Conservation (phyloP, 30 jellyfish, hydroid and myxozoan species). For the Morbakka virulenta region DNA sequence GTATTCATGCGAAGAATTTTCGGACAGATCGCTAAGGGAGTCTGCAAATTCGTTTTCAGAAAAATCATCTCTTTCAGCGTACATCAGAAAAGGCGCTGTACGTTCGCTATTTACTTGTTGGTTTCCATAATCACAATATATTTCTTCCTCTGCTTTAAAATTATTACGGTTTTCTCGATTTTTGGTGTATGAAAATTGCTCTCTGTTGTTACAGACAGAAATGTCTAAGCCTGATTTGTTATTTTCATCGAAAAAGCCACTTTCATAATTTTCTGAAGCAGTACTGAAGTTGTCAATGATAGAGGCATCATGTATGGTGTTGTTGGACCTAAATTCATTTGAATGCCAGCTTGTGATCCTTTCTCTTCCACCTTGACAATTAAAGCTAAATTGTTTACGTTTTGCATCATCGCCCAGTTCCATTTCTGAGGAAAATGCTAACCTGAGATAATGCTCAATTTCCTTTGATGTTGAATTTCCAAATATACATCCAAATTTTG, state of each 20-base stretch:
- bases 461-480: neutral
- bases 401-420: neutral
- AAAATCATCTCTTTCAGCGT: too few relatives aligned
- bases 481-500: slow-evolving; percentile 9
- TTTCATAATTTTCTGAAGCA: neutral
- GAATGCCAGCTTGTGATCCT: neutral
- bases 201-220: neutral
- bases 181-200: neutral
- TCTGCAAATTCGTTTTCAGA: too few relatives aligned
- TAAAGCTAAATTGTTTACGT: neutral
- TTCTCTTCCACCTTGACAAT: neutral
- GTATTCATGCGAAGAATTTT: too few relatives aligned
- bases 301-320: neutral
- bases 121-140: too few relatives aligned
- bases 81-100: too few relatives aligned
- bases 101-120: too few relatives aligned
- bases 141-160: too few relatives aligned
- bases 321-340: neutral
- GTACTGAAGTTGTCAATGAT: neutral
- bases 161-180: too few relatives aligned
- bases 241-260: neutral
- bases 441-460: neutral
- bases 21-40: too few relatives aligned
- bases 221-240: neutral
- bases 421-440: neutral